Base-by-base conservation (phyloP, 2,888 invertebrate species). In the Dusona sp. region DNA sequence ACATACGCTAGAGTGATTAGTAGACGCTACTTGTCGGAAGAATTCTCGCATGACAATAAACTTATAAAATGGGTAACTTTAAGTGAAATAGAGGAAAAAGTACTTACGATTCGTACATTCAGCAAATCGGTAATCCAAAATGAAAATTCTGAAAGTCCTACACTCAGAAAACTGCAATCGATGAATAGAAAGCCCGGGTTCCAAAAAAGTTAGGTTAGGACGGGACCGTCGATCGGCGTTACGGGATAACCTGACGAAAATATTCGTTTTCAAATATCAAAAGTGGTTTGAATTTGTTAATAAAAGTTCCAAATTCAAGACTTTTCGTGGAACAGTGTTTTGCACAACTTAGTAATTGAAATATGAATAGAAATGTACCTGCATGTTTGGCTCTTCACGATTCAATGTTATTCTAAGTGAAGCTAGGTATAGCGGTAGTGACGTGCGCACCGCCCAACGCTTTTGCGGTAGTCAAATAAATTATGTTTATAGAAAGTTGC, bases 151-250 rank as follows among this genome's bases (percentile, higher is more conserved):
- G n/a, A 22, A 6, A n/a, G 22, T 25, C 22, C 11, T 73, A 54
- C n/a, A 36, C 54, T 54, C 73, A 54, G 54, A 36, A 29, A 54
- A n/a, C 13, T 45, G n/a, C 54, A 22, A 54, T 13, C 54, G 33
- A 36, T 29, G 4, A 25, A 57, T 22, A n/a, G 38, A 36, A 54
- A 33, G 19, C 33, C n/a, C 36, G 54, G 38, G 48, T 13, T 13
- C 6, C 8, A 16, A 16, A 36, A n/a, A 72, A 51, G 72, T 72
- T 51, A 72, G 72, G 72, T 72, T 51, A 36, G 13, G 54, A n/a
- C 72, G n/a, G 9, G 33, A 51, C 33, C 0, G 33, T 72, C 48
- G 19, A 1, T 25, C 45, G 11, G 33, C n/a, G 51, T 33, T n/a
- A 51, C 48, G 3, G 19, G 29, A 9, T 72, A 51, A 51, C 51